Evolutionary conservation across 2,888 invertebrate species (phyloP), one percentile per base, ranked within the genome.

Genomic region (Sinelater perroti): DNA sequence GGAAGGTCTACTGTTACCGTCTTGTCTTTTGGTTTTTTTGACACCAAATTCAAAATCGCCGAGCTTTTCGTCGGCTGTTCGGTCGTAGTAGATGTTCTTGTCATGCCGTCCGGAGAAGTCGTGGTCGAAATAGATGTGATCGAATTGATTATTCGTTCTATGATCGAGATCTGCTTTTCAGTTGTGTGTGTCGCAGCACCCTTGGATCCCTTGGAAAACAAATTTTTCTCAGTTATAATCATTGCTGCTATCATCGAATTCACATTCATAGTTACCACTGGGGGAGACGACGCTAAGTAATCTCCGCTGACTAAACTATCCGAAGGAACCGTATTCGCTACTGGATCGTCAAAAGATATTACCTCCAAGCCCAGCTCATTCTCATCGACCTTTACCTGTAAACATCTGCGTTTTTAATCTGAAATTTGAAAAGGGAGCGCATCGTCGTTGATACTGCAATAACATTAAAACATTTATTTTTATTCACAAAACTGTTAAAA

Each of bases 101-200:
- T 61, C 11, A 56, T 55, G 16, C 18, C 40, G 46, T 61, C 60
- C 8, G 68, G 67, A 26, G 70, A 59, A 18, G 69, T 64, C 16
- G 76, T 73, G 5, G 77, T 75, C 35, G 75, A 72, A 60, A 75
- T 76, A 47, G 77, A 71, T 10, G 77, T 75, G 57, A 78, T 76
- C 52, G 77, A 77, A 64, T 76, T 78, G 59, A 78, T 78, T 30
- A 78, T 78, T 69, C 75, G 70, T 65, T 78, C 78, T 31, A 78
- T 75, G 56, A 78, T 75, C 11, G 78, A 77, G 11, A 74, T 67
- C 28, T 74, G 67, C 68, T 74, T 75, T 65, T 74, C 72, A 8
- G 74, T 73, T 36, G 73, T 70, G 52, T 63, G 58, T 13, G 17
- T 33, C 45, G 46, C 44, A 31, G 51, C 58, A 30, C 51, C 60